Conservation (phyloP, 2,113 vertebrate species). For the Ammospiza caudacuta region DNA sequence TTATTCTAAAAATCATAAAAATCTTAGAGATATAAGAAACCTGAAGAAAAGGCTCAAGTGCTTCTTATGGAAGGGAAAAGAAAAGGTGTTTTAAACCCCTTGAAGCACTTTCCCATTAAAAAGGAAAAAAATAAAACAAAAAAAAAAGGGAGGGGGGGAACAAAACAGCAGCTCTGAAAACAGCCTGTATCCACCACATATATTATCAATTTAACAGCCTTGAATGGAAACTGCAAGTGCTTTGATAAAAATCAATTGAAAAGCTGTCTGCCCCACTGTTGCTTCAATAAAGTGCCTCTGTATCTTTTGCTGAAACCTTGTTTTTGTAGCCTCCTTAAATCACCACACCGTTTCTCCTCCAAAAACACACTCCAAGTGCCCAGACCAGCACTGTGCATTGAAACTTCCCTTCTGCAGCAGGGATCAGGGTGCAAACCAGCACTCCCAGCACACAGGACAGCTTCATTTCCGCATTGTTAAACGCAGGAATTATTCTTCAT, state of each 20-base stretch:
- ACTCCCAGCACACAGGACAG: background rate
- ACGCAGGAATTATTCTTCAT: background rate
- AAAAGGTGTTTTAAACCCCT: background rate
- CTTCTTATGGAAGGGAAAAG: slow-evolving; percentile 1
- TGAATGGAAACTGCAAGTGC: slow-evolving; percentile 54
- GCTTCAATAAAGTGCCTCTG: slow-evolving; percentile 45
- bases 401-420: background rate
- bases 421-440: background rate
- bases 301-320: slow-evolving; percentile 49
- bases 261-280: slow-evolving; percentile 41
- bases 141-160: background rate
- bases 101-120: slow-evolving; percentile 13
- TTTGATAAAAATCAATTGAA: slow-evolving; percentile 64
- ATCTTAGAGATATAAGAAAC: background rate
- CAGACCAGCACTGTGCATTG: rapidly evolving
- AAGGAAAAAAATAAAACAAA: background rate
- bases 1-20: background rate
- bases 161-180: slow-evolving; percentile 20
- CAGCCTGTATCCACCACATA: slow-evolving; percentile 23
- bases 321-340: slow-evolving; percentile 43
- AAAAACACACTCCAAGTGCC: background rate
- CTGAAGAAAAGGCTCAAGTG: background rate
- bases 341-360: background rate
- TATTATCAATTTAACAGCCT: slow-evolving; percentile 47
- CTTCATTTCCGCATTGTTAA: background rate